Conservation (phyloP, 2,113 vertebrate species). For the Odontophorus gujanensis region DNA sequence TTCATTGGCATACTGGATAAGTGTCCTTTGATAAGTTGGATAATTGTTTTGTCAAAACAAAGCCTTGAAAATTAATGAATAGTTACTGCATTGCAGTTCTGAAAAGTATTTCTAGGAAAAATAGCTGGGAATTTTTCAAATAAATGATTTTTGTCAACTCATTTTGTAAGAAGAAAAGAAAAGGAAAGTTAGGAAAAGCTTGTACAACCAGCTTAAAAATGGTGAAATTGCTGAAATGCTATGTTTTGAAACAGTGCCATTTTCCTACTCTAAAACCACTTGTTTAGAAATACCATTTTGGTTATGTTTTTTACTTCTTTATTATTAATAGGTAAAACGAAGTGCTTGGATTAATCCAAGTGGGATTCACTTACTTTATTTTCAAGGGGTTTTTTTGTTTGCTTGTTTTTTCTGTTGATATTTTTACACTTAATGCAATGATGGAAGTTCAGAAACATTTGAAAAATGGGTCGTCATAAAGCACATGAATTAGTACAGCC, state of each 20-base stretch:
- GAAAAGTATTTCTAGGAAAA: constrained; percentile 64
- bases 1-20: not conserved
- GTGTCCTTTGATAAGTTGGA: not conserved
- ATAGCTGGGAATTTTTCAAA: constrained; percentile 54
- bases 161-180: not conserved
- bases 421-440: constrained; percentile 10
- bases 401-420: not conserved
- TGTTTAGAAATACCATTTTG: constrained; percentile 55
- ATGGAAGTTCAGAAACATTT: not conserved
- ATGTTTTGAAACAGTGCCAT: constrained; percentile 46
- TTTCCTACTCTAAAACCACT: constrained; percentile 56
- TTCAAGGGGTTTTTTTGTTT: not conserved
- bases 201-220: constrained; percentile 44
- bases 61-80: constrained; percentile 21
- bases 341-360: not conserved
- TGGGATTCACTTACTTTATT: not conserved
- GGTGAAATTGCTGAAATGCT: constrained; percentile 53
- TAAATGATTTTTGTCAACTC: constrained; percentile 39
- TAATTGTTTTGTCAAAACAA: constrained; percentile 28
- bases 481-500: not conserved
- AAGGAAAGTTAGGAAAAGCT: constrained; percentile 12
- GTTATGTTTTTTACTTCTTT: constrained; percentile 11
- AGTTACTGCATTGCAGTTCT: constrained; percentile 1
- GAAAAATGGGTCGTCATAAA: not conserved
- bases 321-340: not conserved